phyloP scores from a whole-genome alignment of 53 echinoderm and acorn worm species.

The Henricia sp. region DNA sequence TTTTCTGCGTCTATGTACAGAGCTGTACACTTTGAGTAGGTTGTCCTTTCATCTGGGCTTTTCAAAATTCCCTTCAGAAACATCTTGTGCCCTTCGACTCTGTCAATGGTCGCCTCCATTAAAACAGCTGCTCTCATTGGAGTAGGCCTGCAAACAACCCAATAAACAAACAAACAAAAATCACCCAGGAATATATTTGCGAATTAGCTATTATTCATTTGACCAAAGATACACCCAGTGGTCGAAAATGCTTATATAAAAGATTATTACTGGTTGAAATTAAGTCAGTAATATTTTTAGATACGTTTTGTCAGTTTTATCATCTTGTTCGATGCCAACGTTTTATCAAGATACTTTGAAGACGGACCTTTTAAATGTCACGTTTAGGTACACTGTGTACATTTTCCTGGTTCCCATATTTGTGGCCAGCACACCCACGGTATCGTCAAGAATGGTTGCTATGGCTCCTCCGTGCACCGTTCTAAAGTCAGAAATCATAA shows the following conservation, averaged over 20 bases:
- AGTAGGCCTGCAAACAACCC: not conserved
- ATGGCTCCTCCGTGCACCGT: slow-evolving; percentile 30
- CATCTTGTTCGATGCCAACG: too few species aligned
- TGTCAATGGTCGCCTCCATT: slow-evolving; percentile 17
- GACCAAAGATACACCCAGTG: too few species aligned
- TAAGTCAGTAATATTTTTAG: too few species aligned
- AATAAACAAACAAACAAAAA: slow-evolving; percentile 12
- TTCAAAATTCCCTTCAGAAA: slow-evolving; percentile 16
- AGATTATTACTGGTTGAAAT: too few species aligned
- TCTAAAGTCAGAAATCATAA: too few species aligned
- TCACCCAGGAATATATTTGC: too few species aligned
- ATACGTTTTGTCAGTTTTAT: too few species aligned
- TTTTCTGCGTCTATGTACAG: not conserved
- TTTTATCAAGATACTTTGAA: not conserved
- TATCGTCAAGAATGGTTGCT: slow-evolving; percentile 11
- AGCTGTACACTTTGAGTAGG: slow-evolving; percentile 3
- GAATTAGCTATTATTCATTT: too few species aligned
- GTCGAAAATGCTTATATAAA: too few species aligned
- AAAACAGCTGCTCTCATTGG: not conserved
- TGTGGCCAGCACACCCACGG: not conserved
- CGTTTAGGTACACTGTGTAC: slow-evolving; percentile 20
- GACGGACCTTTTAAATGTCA: not conserved
- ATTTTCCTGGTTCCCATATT: not conserved
- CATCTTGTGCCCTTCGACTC: slow-evolving; percentile 18
- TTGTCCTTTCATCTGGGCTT: not conserved